Conservation (phyloP, 2,888 invertebrate genomes). For the Agrochola circellaris region DNA sequence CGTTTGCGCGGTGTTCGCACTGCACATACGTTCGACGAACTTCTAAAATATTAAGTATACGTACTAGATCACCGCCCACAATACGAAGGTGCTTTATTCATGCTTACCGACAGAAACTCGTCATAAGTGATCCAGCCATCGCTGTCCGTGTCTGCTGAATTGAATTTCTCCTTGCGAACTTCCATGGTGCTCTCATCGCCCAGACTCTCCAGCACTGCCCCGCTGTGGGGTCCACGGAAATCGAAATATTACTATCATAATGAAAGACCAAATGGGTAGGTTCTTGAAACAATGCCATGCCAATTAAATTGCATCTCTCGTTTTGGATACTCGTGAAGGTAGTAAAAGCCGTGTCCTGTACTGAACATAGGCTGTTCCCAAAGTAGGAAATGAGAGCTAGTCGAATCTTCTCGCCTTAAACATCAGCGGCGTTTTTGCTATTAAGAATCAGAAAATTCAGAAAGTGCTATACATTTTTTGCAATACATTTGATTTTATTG, state of each 20-base stretch:
- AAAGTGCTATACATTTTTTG: neutral
- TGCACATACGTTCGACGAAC: neutral
- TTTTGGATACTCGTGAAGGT: neutral
- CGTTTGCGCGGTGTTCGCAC: neutral
- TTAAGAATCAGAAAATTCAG: neutral
- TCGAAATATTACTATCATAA: neutral
- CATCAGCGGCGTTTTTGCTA: neutral
- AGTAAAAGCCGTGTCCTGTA: too few relatives aligned
- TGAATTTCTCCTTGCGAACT: conserved; percentile 87
- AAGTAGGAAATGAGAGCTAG: neutral
- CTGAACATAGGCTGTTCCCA: neutral
- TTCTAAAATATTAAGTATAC: neutral
- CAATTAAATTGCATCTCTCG: neutral
- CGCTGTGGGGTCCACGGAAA: conserved; percentile 68
- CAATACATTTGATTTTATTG: neutral
- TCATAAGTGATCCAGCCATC: conserved; percentile 91
- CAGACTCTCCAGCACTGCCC: conserved; percentile 89
- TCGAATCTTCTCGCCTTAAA: neutral
- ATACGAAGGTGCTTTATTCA: neutral
- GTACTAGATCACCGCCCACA: neutral
- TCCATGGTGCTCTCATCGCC: conserved; percentile 89
- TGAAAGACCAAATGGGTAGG: neutral
- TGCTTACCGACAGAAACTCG: conserved; percentile 88
- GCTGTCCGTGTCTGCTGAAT: conserved; percentile 86
- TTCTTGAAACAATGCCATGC: neutral